Conservation (phyloP, 2,888 invertebrate genomes). For the Euzophera pinguis region DNA sequence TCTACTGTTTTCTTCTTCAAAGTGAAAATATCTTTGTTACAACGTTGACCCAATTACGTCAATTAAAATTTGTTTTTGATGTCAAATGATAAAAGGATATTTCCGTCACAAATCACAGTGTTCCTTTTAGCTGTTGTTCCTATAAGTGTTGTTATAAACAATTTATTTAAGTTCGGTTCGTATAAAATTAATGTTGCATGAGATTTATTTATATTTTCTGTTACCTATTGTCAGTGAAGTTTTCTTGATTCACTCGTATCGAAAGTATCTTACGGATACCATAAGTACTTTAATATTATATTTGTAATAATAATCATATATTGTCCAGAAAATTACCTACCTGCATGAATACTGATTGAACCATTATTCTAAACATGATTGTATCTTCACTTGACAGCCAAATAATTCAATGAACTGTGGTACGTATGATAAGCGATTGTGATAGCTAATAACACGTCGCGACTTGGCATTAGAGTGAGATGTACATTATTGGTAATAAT, state of each 20-base stretch:
- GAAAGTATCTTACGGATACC: too few relatives aligned
- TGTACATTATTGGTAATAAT: too few relatives aligned
- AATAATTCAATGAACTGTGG: conserved; percentile 7
- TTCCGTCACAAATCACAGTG: background rate
- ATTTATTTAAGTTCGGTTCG: too few relatives aligned
- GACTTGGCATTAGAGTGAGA: too few relatives aligned
- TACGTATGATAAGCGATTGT: background rate
- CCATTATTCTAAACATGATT: background rate
- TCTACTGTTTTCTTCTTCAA: background rate
- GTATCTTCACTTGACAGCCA: background rate
- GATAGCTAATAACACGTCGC: background rate
- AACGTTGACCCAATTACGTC: background rate
- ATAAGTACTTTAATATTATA: too few relatives aligned
- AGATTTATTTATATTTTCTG: too few relatives aligned
- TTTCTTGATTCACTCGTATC: too few relatives aligned
- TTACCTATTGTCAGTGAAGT: too few relatives aligned
- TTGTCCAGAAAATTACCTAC: too few relatives aligned
- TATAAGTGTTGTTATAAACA: too few relatives aligned
- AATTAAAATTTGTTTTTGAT: background rate
- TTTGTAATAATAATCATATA: too few relatives aligned
- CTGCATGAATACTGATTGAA: background rate
- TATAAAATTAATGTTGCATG: too few relatives aligned
- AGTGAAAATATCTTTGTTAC: background rate
- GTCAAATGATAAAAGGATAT: background rate
- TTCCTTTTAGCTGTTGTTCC: background rate